Conservation (phyloP, 2,888 invertebrate genomes). For the Drosophila nr. medialis region DNA sequence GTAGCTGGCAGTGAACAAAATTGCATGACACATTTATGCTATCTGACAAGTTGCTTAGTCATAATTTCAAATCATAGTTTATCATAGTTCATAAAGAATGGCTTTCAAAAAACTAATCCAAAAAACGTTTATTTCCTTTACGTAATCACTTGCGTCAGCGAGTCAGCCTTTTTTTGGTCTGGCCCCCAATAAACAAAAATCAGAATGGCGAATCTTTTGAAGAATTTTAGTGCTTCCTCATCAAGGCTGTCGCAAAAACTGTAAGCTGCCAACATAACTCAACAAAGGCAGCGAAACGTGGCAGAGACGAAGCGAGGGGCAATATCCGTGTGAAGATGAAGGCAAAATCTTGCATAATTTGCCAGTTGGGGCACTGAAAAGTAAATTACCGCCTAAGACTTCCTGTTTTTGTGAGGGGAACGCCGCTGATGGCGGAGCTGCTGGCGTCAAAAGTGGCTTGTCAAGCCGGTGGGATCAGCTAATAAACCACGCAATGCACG, state of each 20-base stretch:
- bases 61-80: neutral
- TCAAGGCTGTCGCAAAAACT: slow-evolving; percentile 51
- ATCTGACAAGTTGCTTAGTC: neutral
- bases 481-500: slow-evolving; percentile 69
- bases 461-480: slow-evolving; percentile 76
- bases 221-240: slow-evolving; percentile 52
- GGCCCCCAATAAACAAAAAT: slow-evolving; percentile 30
- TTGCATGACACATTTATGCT: neutral
- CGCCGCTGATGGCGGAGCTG: slow-evolving; percentile 24
- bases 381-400: slow-evolving; percentile 77
- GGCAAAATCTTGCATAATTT: slow-evolving; percentile 71
- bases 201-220: slow-evolving; percentile 49
- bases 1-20: neutral
- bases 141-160: slow-evolving; percentile 12
- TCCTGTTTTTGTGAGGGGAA: slow-evolving; percentile 55
- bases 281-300: slow-evolving; percentile 14
- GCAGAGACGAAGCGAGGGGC: neutral
- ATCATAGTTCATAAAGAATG: neutral
- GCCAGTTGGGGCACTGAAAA: slow-evolving; percentile 71
- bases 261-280: slow-evolving; percentile 55
- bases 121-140: slow-evolving; percentile 14
- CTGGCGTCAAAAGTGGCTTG: slow-evolving; percentile 74
- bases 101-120: slow-evolving; percentile 9
- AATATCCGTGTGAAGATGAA: slow-evolving; percentile 1
- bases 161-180: slow-evolving; percentile 6